phyloP scores from a whole-genome alignment of 2,797 vertebrate species.

The Malurus leucopterus region DNA sequence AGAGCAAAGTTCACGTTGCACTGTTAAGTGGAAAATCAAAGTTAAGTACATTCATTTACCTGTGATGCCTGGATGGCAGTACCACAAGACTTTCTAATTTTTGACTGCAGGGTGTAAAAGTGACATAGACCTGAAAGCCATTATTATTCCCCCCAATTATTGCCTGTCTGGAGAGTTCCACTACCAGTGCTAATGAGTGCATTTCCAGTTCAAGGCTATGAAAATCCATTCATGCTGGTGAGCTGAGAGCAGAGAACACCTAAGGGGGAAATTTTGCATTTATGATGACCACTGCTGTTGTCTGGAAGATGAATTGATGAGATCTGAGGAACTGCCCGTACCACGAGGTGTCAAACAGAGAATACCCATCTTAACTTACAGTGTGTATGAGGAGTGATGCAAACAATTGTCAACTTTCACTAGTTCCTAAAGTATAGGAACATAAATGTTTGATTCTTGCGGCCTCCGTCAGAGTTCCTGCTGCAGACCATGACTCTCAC shows the following conservation, averaged over 20 bases:
- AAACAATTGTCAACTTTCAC: background rate
- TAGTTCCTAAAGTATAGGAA: background rate
- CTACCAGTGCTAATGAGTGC: background rate
- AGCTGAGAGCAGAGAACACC: background rate
- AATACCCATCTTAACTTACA: background rate
- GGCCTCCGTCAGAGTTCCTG: background rate
- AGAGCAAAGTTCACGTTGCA: background rate
- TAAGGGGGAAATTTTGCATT: background rate
- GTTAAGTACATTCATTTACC: background rate
- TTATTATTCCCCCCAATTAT: background rate
- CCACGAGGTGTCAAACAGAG: background rate
- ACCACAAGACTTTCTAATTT: background rate
- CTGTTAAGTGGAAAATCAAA: background rate
- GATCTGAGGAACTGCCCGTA: background rate
- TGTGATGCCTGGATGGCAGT: background rate
- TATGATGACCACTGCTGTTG: background rate
- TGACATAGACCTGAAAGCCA: background rate
- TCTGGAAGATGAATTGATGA: background rate
- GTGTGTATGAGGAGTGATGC: background rate
- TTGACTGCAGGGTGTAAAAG: background rate
- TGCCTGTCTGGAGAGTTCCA: background rate
- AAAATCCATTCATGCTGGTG: background rate
- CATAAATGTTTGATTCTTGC: background rate
- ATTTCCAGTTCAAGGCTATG: background rate
- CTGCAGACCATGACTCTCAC: background rate